A percentile compares a stretch with the other conserved stretches of the same genome.
Conservation (phyloP, 2,888 invertebrate genomes). For the Neocrepidodera transversa region DNA sequence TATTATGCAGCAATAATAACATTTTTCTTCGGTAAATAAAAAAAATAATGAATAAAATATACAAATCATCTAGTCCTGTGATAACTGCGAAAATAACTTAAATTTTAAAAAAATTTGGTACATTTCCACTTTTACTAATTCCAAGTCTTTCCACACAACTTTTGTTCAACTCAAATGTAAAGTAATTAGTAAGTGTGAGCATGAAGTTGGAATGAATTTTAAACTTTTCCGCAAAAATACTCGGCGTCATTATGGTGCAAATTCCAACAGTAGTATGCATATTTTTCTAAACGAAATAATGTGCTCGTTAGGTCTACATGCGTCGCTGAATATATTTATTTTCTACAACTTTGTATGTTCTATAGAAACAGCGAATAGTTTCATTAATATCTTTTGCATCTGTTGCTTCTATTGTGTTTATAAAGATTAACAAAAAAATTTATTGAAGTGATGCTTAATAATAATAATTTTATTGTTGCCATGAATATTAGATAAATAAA, state of each 20-base stretch:
- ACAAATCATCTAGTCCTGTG: no score
- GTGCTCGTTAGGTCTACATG: slow-evolving; percentile 2
- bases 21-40: no score
- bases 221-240: slow-evolving; percentile 24
- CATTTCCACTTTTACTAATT: slow-evolving; percentile 33
- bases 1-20: no score
- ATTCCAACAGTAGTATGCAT: slow-evolving; percentile 6
- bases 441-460: no score
- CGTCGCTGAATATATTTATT: background rate
- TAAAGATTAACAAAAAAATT: no score
- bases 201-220: slow-evolving; percentile 22
- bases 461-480: no score
- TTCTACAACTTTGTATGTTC: no score
- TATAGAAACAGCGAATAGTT: no score
- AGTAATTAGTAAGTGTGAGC: slow-evolving; percentile 36
- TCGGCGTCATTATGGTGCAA: slow-evolving; percentile 8
- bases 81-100: slow-evolving; percentile 26
- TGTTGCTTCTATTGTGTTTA: no score
- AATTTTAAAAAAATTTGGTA: slow-evolving; percentile 25
- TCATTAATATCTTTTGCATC: no score
- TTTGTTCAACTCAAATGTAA: slow-evolving; percentile 36
- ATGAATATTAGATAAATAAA: no score
- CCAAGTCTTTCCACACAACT: slow-evolving; percentile 27
- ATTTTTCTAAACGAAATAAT: slow-evolving; percentile 15
- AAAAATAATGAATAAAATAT: no score